phyloP scores from a whole-genome alignment of 2,888 invertebrate species.

The Andrena marginata region DNA sequence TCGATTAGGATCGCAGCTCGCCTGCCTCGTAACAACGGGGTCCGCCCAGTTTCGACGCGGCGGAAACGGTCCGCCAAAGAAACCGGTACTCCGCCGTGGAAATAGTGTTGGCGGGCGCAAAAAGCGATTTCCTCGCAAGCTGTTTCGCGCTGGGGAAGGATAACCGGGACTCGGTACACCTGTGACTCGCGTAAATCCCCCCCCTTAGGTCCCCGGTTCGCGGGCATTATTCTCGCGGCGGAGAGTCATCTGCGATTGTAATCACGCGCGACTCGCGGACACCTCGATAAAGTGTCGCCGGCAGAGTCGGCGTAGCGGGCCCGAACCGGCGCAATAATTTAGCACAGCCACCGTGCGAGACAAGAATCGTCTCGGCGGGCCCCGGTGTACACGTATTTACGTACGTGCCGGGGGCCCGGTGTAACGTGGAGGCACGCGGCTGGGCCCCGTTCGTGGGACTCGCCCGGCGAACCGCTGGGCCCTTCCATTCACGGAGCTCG shows the following conservation, averaged over 20 bases:
- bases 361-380: constrained; percentile 69
- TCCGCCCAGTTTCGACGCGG: too few relatives aligned
- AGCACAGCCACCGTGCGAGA: constrained; percentile 61
- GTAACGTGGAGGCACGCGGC: constrained; percentile 78
- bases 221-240: background rate
- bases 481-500: constrained; percentile 76
- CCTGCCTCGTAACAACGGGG: too few relatives aligned
- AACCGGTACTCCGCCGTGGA: background rate
- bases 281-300: constrained; percentile 54
- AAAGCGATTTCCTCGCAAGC: constrained; percentile 34
- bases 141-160: constrained; percentile 17
- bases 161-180: constrained; percentile 25
- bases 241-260: constrained; percentile 45
- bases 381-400: constrained; percentile 41
- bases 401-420: constrained; percentile 66
- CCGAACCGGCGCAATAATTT: constrained; percentile 61
- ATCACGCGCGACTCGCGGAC: constrained; percentile 57
- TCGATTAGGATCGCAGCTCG: background rate
- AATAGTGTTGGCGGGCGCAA: background rate
- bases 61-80: too few relatives aligned
- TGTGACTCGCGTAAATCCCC: constrained; percentile 14
- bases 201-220: background rate
- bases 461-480: constrained; percentile 66
- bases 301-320: background rate
- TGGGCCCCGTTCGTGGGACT: constrained; percentile 73